Conservation (phyloP, 2,113 vertebrate species). For the Coptodon rendalli region DNA sequence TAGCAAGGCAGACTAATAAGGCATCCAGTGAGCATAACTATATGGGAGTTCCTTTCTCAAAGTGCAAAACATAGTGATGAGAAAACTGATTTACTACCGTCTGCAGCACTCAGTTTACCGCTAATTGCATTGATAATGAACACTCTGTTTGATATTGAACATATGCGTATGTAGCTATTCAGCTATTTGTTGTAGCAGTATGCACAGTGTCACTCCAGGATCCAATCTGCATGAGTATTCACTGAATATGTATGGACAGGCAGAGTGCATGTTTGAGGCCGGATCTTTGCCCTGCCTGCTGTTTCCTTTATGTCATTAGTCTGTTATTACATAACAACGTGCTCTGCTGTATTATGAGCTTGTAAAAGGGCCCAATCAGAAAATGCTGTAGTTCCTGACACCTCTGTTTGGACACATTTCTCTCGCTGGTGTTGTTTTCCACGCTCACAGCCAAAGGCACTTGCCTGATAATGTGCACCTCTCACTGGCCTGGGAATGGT, state of each 20-base stretch:
- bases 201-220: neutral
- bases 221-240: neutral
- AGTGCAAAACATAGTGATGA: neutral
- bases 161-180: neutral
- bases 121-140: neutral
- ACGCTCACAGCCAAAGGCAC: constrained; percentile 14
- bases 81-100: neutral
- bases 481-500: constrained; percentile 23
- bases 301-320: neutral
- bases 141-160: neutral
- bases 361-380: constrained; percentile 18
- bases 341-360: neutral
- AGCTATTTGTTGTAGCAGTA: neutral
- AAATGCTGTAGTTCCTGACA: constrained; percentile 10
- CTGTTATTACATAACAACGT: neutral
- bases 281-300: neutral
- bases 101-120: neutral
- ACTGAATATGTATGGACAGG: neutral
- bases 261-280: neutral
- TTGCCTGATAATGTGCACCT: constrained; percentile 15
- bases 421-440: constrained; percentile 5
- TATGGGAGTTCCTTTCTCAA: neutral
- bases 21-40: neutral
- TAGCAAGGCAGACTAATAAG: neutral
- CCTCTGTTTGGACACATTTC: constrained; percentile 16